These are phyloP conservation scores for Dicerorhinus sumatrensis DNA, from an alignment of 2,113 vertebrate species.

Conservation along the genomic window DNA sequence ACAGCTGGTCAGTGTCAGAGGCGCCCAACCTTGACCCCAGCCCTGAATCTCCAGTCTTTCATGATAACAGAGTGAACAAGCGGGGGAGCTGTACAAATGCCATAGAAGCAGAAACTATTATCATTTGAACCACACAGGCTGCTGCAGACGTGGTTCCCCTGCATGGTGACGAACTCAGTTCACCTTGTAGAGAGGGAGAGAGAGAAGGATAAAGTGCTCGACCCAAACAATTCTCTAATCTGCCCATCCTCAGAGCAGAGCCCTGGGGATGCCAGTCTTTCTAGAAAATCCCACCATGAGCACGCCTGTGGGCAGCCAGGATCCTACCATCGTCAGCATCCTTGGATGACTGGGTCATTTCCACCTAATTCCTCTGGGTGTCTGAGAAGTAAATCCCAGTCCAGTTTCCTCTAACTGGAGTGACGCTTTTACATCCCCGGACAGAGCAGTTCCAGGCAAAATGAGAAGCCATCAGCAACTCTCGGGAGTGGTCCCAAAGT, in stretches of 20 bases:
- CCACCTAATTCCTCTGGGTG: background rate
- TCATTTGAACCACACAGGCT: background rate
- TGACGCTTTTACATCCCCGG: background rate
- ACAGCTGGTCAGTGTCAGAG: background rate
- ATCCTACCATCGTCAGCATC: background rate
- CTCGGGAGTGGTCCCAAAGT: background rate
- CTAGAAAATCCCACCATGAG: background rate
- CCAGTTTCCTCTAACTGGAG: background rate
- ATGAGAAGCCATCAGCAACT: background rate
- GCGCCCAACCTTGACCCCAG: background rate
- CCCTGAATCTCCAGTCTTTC: background rate
- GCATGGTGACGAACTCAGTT: background rate
- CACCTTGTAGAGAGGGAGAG: background rate
- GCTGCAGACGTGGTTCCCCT: background rate
- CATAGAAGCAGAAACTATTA: too few relatives aligned
- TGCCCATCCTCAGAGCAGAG: background rate
- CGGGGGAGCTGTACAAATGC: background rate
- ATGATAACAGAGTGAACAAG: rapidly evolving
- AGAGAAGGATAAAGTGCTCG: background rate
- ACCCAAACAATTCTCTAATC: background rate
- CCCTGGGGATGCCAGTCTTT: background rate
- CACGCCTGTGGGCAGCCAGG: background rate
- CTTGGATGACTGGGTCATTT: background rate
- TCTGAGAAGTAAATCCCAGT: background rate
- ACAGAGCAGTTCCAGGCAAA: background rate